A percentile compares a stretch with the other conserved stretches of the same genome.
Conservation (phyloP, 2,113 vertebrate species). For the Labeo catla region DNA sequence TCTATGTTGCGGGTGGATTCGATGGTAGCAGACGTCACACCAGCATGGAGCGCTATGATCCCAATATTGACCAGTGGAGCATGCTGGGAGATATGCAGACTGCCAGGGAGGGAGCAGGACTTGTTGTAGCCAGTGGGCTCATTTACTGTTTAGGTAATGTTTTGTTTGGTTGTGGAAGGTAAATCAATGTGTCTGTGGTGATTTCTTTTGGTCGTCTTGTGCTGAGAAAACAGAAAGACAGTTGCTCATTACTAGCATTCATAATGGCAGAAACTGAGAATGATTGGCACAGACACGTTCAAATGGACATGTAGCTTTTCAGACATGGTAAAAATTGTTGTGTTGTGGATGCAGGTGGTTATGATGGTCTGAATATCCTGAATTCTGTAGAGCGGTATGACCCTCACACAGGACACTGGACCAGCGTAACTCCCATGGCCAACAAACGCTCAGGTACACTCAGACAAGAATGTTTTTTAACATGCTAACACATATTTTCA, state of each 20-base stretch:
- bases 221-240: not conserved
- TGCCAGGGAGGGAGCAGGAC: slow-evolving; percentile 93
- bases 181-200: not conserved
- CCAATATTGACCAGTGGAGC: slow-evolving; percentile 99
- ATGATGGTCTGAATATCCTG: slow-evolving; percentile 96
- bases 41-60: slow-evolving; percentile 98
- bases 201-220: not conserved
- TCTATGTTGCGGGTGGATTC: slow-evolving; percentile 96
- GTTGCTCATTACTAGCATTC: not conserved
- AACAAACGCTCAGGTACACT: slow-evolving; percentile 90
- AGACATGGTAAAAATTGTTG: slow-evolving; percentile 4
- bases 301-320: not conserved
- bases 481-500: too few species aligned
- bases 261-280: not conserved
- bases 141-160: slow-evolving; percentile 93
- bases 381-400: slow-evolving; percentile 98
- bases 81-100: slow-evolving; percentile 99
- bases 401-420: slow-evolving; percentile 98
- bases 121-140: slow-evolving; percentile 94
- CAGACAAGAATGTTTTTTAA: not conserved
- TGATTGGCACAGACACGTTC: not conserved
- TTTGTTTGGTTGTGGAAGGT: not conserved
- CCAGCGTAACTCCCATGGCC: slow-evolving; percentile 96
- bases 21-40: slow-evolving; percentile 97
- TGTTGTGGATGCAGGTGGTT: slow-evolving; percentile 83